Percentiles rank a stretch among this genome's conserved stretches.
These are phyloP conservation scores for Tachycineta bicolor DNA, from an alignment of 2,113 vertebrate species.

Conservation along the genomic window DNA sequence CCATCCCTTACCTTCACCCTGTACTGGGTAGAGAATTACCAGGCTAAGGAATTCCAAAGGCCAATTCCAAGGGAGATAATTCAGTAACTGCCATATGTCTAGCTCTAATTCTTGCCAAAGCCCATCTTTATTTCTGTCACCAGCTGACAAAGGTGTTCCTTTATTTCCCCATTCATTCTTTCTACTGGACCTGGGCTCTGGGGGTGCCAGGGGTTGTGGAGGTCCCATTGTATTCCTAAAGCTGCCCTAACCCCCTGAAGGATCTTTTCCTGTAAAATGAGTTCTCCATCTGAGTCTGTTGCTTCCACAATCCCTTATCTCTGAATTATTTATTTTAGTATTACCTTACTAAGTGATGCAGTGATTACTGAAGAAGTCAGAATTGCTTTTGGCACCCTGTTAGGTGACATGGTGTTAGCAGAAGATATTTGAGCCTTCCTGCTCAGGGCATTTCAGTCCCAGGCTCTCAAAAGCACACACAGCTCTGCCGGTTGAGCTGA, in stretches of 20 bases:
- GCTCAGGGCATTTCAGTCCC: neutral
- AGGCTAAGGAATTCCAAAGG: neutral
- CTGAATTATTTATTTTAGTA: neutral
- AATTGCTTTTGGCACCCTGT: neutral
- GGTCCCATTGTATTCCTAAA: too few relatives aligned
- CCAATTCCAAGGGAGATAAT: neutral
- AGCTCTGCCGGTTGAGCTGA: too few relatives aligned
- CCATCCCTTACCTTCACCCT: too few relatives aligned
- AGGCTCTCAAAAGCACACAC: too few relatives aligned
- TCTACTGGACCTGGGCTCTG: neutral
- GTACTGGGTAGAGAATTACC: too few relatives aligned
- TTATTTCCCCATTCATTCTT: neutral
- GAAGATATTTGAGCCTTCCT: neutral
- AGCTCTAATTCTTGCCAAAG: neutral
- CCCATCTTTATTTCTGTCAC: neutral
- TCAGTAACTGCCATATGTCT: neutral
- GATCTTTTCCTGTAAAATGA: neutral
- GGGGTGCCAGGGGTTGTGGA: too few relatives aligned
- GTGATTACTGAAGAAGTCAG: neutral
- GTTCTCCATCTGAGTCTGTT: neutral
- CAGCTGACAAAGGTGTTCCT: neutral
- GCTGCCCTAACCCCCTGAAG: neutral
- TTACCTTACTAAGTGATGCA: neutral
- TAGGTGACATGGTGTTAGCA: neutral
- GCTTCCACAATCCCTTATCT: neutral